Evolutionary conservation across 2,797 vertebrate genomes (phyloP), one percentile per base, ranked within the genome.

Genomic region (Bryconaethiops microstoma): DNA sequence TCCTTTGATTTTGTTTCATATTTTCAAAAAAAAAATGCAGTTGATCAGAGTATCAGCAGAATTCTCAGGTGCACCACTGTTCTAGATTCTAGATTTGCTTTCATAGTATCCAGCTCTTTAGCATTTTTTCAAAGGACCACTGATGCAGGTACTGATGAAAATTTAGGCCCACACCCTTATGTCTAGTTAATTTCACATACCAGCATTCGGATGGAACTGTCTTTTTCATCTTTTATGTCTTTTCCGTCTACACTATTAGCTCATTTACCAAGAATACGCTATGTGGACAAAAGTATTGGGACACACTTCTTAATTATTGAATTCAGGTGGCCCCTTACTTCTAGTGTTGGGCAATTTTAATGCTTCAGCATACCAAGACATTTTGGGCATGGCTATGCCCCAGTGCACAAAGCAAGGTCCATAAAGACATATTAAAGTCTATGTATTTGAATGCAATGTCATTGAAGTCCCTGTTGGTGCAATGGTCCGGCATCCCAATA

Each of bases 231-330:
- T 45, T n/a, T 7, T 65, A 4, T 65, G 17, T 10, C 25, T 63
- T n/a, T n/a, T n/a, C n/a, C n/a, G n/a, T n/a, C n/a, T 62, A 50
- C 68, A 70, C 13, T 54, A 54, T 71, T 14, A 54, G 16, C 50
- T 55, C 17, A 71, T 62, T 52, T 69, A 45, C 14, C 14, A 64
- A 4, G 39, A 35, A 35, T 35, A 35, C 35, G 4, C 35, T 35
- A 35, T 35, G 35, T 35, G 35, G 35, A 35, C 35, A 35, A 35
- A 35, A 3, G 35, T 35, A 35, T 35, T 35, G 35, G 35, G 35
- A 35, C 29, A 29, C 29, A n/a, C n/a, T n/a, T n/a, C 29, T 29
- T 29, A 29, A 29, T 29, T 29, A 29, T 3, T 29, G 29, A 29
- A 29, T 29, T 29, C 29, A 29, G 29, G 29, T 29, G 29, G 29